These are phyloP conservation scores for Andrena dorsata DNA, from an alignment of 2,888 invertebrate species.

Conservation along the genomic window DNA sequence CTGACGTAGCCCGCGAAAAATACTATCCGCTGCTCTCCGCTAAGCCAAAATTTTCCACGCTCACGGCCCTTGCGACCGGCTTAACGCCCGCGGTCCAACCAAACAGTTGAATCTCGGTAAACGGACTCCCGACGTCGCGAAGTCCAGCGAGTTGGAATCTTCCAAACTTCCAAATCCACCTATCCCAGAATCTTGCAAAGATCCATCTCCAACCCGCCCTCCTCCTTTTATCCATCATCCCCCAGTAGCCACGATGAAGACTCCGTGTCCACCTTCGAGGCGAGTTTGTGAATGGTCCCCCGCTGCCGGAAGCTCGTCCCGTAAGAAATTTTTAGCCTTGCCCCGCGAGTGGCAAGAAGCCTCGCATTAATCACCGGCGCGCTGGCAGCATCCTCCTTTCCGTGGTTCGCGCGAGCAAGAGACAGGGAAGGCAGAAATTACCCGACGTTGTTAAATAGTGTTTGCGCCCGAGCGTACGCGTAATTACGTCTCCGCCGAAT, in stretches of 20 bases:
- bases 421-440: conserved; percentile 44
- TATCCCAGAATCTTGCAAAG: no score
- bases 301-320: conserved; percentile 67
- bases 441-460: conserved; percentile 64
- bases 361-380: conserved; percentile 67
- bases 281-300: conserved; percentile 69
- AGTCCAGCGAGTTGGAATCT: no score
- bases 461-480: conserved; percentile 63
- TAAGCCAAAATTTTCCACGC: not conserved
- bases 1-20: conserved; percentile 39
- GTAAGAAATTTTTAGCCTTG: conserved; percentile 71
- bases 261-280: conserved; percentile 56
- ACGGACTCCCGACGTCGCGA: no score
- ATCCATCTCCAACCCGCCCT: not conserved
- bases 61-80: no score
- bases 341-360: conserved; percentile 67
- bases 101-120: no score
- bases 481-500: conserved; percentile 63
- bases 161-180: no score
- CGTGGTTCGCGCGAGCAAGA: conserved; percentile 21
- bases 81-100: no score
- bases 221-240: not conserved
- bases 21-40: conserved; percentile 30
- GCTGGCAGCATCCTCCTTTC: conserved; percentile 62
- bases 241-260: conserved; percentile 43